A percentile compares a stretch with the other conserved stretches of the same genome.
Conservation (phyloP, 2,797 vertebrate genomes). For the Micropoecilia bifurca region DNA sequence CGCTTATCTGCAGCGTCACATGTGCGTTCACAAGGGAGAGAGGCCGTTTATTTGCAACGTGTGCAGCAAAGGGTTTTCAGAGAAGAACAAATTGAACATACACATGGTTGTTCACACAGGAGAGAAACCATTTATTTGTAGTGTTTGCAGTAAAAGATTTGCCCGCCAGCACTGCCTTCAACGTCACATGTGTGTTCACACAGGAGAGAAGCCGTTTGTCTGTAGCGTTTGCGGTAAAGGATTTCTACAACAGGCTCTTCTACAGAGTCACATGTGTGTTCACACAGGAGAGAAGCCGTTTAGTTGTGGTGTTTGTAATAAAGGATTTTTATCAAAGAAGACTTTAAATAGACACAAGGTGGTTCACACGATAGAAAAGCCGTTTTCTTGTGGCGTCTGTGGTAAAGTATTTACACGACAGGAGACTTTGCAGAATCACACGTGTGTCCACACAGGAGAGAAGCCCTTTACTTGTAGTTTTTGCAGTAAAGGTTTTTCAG, state of each 20-base stretch:
- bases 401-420: not conserved
- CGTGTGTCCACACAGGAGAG: not conserved
- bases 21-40: not conserved
- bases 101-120: constrained; percentile 1
- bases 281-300: not conserved
- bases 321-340: not conserved
- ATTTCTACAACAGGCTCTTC: not conserved
- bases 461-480: not conserved
- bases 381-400: not conserved
- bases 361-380: not conserved
- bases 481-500: not conserved
- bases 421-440: not conserved
- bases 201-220: not conserved
- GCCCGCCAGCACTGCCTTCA: not conserved
- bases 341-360: constrained; percentile 1
- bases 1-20: not conserved
- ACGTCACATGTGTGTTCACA: not conserved
- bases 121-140: not conserved
- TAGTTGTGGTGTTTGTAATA: not conserved
- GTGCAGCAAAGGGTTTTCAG: not conserved
- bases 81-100: not conserved
- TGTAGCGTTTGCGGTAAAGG: not conserved
- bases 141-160: not conserved
- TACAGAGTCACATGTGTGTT: constrained; percentile 5
- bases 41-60: not conserved